Evolutionary conservation across 2,888 invertebrate genomes (phyloP).

Genomic region (Leptarthrus brevirostris): DNA sequence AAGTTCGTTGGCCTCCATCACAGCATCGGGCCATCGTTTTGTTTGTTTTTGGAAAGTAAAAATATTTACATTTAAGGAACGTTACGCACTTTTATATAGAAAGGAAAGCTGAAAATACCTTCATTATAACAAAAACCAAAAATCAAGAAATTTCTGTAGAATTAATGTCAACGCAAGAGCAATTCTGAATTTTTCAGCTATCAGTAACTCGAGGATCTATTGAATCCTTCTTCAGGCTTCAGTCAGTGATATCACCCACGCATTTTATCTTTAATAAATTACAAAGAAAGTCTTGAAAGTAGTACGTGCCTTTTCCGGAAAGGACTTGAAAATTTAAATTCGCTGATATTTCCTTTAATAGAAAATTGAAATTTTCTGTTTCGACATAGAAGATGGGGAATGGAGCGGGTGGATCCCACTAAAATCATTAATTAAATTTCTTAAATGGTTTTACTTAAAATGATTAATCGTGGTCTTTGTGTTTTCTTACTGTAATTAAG

Average conservation of each 20-base stretch:
- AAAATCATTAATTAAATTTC: conserved; percentile 35
- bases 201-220: no score
- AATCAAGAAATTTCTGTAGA: no score
- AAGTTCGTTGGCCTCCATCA: no score
- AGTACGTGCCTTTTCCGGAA: neutral
- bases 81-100: no score
- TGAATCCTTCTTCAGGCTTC: no score
- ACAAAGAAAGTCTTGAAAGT: neutral
- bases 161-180: no score
- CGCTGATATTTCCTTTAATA: conserved; percentile 27
- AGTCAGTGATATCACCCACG: neutral
- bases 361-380: conserved; percentile 25
- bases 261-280: neutral
- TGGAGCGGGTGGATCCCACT: neutral
- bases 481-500: conserved; percentile 31
- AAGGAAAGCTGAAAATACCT: no score
- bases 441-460: conserved; percentile 34
- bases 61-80: no score
- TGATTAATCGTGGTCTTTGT: conserved; percentile 39
- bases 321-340: neutral
- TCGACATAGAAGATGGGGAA: neutral
- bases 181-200: no score
- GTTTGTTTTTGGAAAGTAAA: no score
- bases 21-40: no score
- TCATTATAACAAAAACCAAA: no score